Percentiles rank a stretch among this genome's conserved stretches.
Conservation (phyloP, 1,140 invertebrate species). For the Dermatophagoides farinae region DNA sequence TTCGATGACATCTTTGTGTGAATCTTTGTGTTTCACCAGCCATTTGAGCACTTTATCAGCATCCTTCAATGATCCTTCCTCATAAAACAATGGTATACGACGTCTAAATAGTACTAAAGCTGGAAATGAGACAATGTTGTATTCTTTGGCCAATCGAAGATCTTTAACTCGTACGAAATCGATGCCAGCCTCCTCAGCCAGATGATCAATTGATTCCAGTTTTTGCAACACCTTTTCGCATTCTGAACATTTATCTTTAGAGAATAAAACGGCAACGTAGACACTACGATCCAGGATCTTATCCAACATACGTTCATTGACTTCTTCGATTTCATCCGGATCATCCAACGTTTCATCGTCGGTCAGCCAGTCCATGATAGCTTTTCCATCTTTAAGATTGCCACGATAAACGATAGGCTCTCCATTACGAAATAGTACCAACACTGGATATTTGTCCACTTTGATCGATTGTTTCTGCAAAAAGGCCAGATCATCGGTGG, state of each 20-base stretch:
- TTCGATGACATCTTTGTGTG: conserved; percentile 68
- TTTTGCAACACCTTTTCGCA: conserved; percentile 69
- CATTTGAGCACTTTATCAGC: conserved; percentile 71
- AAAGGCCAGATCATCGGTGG: conserved; percentile 21
- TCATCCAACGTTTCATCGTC: conserved; percentile 75
- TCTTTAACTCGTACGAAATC: conserved; percentile 84
- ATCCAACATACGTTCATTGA: conserved; percentile 72
- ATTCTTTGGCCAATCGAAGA: conserved; percentile 64
- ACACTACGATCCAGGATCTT: conserved; percentile 68
- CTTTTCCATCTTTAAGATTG: conserved; percentile 70
- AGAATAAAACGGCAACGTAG: conserved; percentile 76
- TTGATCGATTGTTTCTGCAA: conserved; percentile 61
- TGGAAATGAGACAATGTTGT: conserved; percentile 49
- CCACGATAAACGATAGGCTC: conserved; percentile 43
- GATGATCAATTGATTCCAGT: conserved; percentile 81
- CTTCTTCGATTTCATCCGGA: conserved; percentile 79
- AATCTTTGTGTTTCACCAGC: conserved; percentile 60
- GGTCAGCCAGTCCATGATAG: conserved; percentile 65
- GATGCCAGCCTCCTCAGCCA: conserved; percentile 74
- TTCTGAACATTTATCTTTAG: conserved; percentile 76
- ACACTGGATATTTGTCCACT: conserved; percentile 49
- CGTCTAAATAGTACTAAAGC: conserved; percentile 70
- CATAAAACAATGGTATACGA: conserved; percentile 68
- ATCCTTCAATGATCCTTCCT: conserved; percentile 63
- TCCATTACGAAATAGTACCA: conserved; percentile 73